Evolutionary conservation across 2,797 vertebrate species (phyloP), one percentile per base, ranked within the genome.

Genomic region (Tapera naevia): DNA sequence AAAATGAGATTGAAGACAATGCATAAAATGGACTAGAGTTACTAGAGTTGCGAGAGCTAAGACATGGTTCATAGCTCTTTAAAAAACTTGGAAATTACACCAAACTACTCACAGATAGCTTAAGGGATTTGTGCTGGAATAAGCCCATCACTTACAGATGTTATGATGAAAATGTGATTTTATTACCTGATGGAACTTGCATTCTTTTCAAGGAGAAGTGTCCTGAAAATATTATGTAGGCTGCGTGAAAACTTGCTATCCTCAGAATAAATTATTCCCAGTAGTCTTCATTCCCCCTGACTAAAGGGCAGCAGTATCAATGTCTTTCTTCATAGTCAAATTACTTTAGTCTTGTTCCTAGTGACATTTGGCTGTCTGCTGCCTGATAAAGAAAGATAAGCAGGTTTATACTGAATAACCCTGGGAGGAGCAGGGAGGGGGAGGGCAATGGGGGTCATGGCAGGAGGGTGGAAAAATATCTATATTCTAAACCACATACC

Each of bases 341-440:
- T 73, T 70, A 73, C 56, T 81, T 72, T 14, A 53, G 71, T 61
- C 61, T 85, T 76, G 50, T 25, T 90, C 58, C 12, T 32, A 7
- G 39, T 67, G 57, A 45, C 37, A 43, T 46, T 58, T 61, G 46
- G 28, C 37, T 88, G n/a, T n/a, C 51, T 88, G 8, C 30, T 45
- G 32, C 45, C 51, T 51, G 23, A 18, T 12, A 39, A 65, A 87
- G 56, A 35, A 33, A 24, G 1, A 10, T 39, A 50, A 69, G 4
- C 17, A 51, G 15, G 4, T 7, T 24, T 53, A 64, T 43, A 13
- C 9, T 22, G 45, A 61, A 22, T 37, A 60, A 54, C 5, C 45
- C 2, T 4, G 6, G 3, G 3, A 11, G 17, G 15, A 4, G 1
- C 22, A 28, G 2, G 28, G 41, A 28, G n/a, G 10, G 13, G 11